Base-by-base conservation (phyloP, 2,113 vertebrate genomes). In the Oceanodroma tethys region DNA sequence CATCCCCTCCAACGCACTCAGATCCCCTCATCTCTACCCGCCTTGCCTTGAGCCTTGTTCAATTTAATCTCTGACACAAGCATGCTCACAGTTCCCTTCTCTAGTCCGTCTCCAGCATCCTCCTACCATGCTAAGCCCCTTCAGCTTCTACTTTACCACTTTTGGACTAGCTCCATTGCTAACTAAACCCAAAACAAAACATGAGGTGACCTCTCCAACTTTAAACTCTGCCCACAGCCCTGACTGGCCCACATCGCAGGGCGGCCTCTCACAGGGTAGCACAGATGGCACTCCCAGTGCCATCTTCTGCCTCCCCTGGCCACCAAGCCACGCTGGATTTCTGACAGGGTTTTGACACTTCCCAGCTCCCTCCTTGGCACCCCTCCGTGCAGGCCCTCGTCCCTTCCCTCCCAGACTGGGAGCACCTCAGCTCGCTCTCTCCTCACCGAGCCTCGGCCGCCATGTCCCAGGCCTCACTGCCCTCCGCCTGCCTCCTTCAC, bases 41-140 rank as follows among this genome's bases (percentile, higher is more conserved):
- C 36, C 13, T 56, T 27, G 43, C 75, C 50, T 38, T 27, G 66
- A 87, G n/a, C 48, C 23, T 43, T 11, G 9, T 34, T 60, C 42
- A 42, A 1, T 55, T 50, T 29, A 30, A 42, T 27, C 34, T 63
- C 48, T 0, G 1, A 65, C 29, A 52, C 47, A 34, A 67, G 29
- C 14, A n/a, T 0, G 9, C 0, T 3, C 27, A 50, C 10, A 29
- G 16, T 1, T 2, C 19, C 25, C 40, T 62, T n/a, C 66, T 42
- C 32, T 3, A 50, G 47, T 20, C 65, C 0, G 0, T 13, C 38
- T 89, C 63, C 21, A 21, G 70, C 12, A 3, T 16, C 27, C 40
- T 82, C 47, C 60, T 23, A 26, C 29, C 29, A 20, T 1, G 9
- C 15, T 26, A 25, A 53, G 29, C 29, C n/a, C 11, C 23, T 70